Base-by-base conservation (phyloP, 2,888 invertebrate genomes). In the Heteropelma amictum region DNA sequence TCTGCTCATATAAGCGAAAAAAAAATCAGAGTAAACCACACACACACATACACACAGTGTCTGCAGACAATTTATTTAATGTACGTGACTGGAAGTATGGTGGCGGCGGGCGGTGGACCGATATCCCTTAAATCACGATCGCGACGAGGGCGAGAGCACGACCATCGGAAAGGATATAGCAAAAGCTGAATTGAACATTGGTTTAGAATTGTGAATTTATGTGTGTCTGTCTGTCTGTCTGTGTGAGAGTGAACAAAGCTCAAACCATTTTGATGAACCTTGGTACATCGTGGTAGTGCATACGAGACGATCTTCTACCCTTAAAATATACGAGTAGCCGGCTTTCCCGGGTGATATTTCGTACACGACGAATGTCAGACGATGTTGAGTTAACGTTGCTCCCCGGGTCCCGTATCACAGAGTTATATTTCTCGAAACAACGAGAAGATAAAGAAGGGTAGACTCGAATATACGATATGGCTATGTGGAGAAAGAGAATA, bases 71-170 rank as follows among this genome's bases (percentile, higher is more conserved):
- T 80, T 79, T 83, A 82, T 83, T 71, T 75, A 71, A 77, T 68
- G 74, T 77, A 83, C 83, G 84, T 83, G 85, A 83, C 82, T 80
- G 77, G 78, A 81, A 81, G 81, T 78, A 30, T 53, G 28, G 47
- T 70, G 60, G 51, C 45, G 21, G 64, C 21, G 53, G 63, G 53
- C 53, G 42, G 58, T 21, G 77, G 67, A 76, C 76, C 75, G 73
- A 68, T 77, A 79, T 82, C 81, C 81, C 82, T 82, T 83, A 84
- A 84, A 84, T 85, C 84, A 83, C 81, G 81, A 79, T 80, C 71
- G 79, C 76, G 65, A 63, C 72, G 38, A 47, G 42, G 56, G 23
- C 38, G 64, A 17, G 69, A 51, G 47, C 23, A n/a, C 30, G 51
- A 21, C 35, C 28, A 49, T 40, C 47, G 58, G n/a, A 38, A 63